A percentile compares a stretch with the other conserved stretches of the same genome.
phyloP scores from a whole-genome alignment of 2,113 vertebrate species.

The Triplophysa tibetana region DNA sequence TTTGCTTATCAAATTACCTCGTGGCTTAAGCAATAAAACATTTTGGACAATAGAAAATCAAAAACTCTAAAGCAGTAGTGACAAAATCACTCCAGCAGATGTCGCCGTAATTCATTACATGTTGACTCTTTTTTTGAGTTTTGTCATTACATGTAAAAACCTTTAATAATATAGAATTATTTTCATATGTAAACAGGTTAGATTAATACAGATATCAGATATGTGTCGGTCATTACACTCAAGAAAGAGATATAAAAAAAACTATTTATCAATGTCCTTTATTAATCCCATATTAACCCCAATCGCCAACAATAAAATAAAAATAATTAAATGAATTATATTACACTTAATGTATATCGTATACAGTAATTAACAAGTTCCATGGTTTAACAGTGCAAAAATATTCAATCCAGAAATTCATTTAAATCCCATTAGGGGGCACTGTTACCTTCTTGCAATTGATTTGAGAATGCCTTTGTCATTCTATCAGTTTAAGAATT shows the following conservation, averaged over 20 bases:
- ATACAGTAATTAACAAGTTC: background rate
- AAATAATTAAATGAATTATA: background rate
- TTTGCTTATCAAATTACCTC: too few species aligned
- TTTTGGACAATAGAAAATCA: background rate
- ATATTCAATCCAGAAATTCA: background rate
- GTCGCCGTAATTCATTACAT: background rate
- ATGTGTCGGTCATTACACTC: background rate
- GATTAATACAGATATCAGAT: background rate
- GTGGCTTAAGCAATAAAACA: background rate
- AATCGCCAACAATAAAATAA: background rate
- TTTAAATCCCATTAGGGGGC: background rate
- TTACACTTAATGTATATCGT: background rate
- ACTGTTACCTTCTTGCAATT: conserved; percentile 2
- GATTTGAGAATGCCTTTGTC: background rate
- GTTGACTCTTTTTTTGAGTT: too few species aligned
- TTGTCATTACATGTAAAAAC: too few species aligned
- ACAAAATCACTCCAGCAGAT: conserved; percentile 8
- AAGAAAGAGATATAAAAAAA: background rate
- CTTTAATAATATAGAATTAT: background rate
- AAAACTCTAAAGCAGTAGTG: background rate
- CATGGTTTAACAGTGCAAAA: background rate
- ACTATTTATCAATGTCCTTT: background rate
- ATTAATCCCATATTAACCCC: background rate
- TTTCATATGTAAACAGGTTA: background rate
- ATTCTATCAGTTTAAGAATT: background rate